A percentile compares a stretch with the other conserved stretches of the same genome.
phyloP scores from a whole-genome alignment of 2,797 vertebrate species.

The Sciaenops ocellatus region DNA sequence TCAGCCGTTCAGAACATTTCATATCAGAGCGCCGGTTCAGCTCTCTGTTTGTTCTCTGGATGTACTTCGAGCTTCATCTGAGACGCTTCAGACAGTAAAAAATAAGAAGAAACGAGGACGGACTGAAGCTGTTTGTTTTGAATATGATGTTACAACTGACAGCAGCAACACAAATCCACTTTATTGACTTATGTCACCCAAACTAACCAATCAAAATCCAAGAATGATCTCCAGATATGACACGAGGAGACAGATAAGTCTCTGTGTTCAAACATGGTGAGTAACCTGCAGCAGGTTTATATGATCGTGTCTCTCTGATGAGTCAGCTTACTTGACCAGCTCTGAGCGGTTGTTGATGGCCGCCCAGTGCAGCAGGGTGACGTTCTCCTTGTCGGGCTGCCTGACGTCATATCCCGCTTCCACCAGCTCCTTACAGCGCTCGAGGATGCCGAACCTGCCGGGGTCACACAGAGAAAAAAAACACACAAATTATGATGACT shows the following conservation, averaged over 20 bases:
- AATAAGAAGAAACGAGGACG: not conserved
- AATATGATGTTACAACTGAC: not conserved
- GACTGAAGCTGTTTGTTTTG: not conserved
- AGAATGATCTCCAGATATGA: not conserved
- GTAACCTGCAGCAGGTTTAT: not conserved
- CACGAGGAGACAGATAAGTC: not conserved
- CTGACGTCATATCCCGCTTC: conserved; percentile 95
- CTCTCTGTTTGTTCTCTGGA: not conserved
- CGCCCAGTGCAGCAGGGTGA: conserved; percentile 97
- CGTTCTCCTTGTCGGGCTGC: conserved; percentile 96
- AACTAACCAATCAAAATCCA: not conserved
- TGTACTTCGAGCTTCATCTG: too few relatives aligned
- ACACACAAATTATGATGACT: not conserved
- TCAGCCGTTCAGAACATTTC: not conserved
- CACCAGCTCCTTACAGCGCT: conserved; percentile 94
- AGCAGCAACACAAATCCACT: too few relatives aligned
- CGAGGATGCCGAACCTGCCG: conserved; percentile 92
- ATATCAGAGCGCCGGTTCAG: not conserved
- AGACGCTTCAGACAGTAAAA: conserved; percentile 3
- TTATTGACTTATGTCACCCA: not conserved
- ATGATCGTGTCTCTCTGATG: not conserved
- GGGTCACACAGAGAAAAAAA: not conserved
- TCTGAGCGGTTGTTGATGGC: conserved; percentile 97
- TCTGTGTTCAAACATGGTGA: not conserved
- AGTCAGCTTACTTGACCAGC: conserved; percentile 91